Evolutionary conservation across 2,888 invertebrate species (phyloP), one percentile per base, ranked within the genome.

Genomic region (Orthosia cruda): DNA sequence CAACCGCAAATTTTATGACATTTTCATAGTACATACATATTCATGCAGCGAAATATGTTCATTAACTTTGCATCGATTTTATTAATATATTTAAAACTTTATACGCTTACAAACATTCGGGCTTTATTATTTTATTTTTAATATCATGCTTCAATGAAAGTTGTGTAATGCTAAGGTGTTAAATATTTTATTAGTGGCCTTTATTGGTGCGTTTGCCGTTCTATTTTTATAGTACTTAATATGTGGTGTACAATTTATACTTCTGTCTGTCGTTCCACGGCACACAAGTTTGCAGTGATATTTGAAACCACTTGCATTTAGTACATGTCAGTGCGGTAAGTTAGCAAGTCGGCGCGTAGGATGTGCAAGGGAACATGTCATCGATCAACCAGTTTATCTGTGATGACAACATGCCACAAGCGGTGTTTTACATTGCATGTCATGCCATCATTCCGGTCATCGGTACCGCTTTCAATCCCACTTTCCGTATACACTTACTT

Each of bases 1-100:
- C n/a, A n/a, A n/a, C n/a, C n/a, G n/a, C n/a, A n/a, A n/a, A n/a
- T n/a, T n/a, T n/a, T n/a, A n/a, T n/a, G n/a, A n/a, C n/a, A n/a
- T n/a, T n/a, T 81, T 80, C 80, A 80, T 84, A 81, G 71, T 69
- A 67, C 75, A 81, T 84, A 77, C 83, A 84, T 87, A 87, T 84
- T 81, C 72, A 79, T 81, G 71, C 68, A 55, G 52, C 50, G 63
- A 74, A 81, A 61, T 69, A 67, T 71, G 80, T 71, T 80, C 80
- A 76, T 86, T 84, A 77, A 72, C 58, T 80, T 82, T 80, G 55
- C 71, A 86, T 77, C 74, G 74, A 84, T 81, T 84, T 52, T 74
- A 76, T 75, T 62, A 54, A 76, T 77, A 55, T 69, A 69, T 63
- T 75, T 70, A 54, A 52, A 71, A 72, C 40, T 26, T 79, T 62